These are phyloP conservation scores for Parazoanthus atlanticus DNA, from an alignment of 92 coral and sea anemone species.

Conservation along the genomic window DNA sequence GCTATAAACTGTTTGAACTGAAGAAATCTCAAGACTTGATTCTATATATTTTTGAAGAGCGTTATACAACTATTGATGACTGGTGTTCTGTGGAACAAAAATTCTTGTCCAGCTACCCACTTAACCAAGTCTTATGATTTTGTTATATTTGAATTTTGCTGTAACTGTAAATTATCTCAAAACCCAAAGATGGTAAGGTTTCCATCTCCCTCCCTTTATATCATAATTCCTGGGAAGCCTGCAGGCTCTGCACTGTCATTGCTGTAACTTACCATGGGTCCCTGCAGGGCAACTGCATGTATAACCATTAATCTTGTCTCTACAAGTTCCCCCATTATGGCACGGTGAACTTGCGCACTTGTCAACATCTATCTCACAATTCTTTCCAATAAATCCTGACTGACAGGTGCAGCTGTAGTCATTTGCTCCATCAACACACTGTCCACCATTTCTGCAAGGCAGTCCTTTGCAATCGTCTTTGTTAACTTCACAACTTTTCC, in stretches of 20 bases:
- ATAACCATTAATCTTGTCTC: conserved; percentile 67
- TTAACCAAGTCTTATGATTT: no score
- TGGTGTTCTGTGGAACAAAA: not conserved
- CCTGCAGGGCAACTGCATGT: conserved; percentile 70
- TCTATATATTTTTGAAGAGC: not conserved
- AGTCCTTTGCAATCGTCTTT: conserved; percentile 63
- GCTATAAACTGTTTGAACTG: not conserved
- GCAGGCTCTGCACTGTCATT: not conserved
- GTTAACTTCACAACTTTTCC: conserved; percentile 58
- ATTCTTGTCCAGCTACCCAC: not conserved
- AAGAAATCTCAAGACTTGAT: not conserved
- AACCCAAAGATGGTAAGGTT: no score
- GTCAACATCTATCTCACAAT: conserved; percentile 64
- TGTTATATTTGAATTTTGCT: not conserved
- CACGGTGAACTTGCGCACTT: conserved; percentile 82
- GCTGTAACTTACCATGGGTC: conserved; percentile 62
- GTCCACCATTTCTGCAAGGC: conserved; percentile 73
- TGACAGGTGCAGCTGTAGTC: conserved; percentile 65
- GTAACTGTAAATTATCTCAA: not conserved
- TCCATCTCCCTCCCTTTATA: not conserved
- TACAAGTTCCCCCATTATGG: conserved; percentile 73
- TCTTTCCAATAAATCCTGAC: conserved; percentile 72
- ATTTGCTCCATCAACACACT: conserved; percentile 75
- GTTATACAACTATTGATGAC: no score
- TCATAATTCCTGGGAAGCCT: no score